A percentile compares a stretch with the other conserved stretches of the same genome.
Conservation (phyloP, 2,888 invertebrate species). For the Acanthoscelides obtectus region DNA sequence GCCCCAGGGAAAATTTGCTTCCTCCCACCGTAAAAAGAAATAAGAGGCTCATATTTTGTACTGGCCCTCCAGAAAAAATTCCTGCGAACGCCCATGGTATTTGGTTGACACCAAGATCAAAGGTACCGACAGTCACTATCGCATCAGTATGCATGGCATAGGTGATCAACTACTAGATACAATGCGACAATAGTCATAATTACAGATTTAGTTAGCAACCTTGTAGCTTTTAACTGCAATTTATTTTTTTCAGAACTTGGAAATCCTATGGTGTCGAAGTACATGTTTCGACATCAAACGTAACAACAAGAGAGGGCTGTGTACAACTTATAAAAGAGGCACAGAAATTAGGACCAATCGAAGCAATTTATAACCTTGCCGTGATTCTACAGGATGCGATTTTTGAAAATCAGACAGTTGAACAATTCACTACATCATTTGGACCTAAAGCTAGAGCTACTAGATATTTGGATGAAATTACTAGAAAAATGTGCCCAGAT, state of each 20-base stretch:
- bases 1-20: too few species aligned
- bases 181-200: slow-evolving; percentile 21
- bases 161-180: too few species aligned
- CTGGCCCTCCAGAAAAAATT: too few species aligned
- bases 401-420: slow-evolving; percentile 70
- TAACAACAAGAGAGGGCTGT: slow-evolving; percentile 67
- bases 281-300: slow-evolving; percentile 65
- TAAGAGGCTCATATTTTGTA: too few species aligned
- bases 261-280: slow-evolving; percentile 64
- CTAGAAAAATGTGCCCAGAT: slow-evolving; percentile 30
- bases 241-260: slow-evolving; percentile 57
- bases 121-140: too few species aligned
- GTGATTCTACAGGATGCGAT: slow-evolving; percentile 72
- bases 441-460: slow-evolving; percentile 82
- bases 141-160: too few species aligned
- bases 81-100: too few species aligned
- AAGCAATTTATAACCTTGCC: slow-evolving; percentile 87
- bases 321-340: slow-evolving; percentile 63
- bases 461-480: slow-evolving; percentile 62
- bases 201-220: background rate
- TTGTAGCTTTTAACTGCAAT: too few species aligned
- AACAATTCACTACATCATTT: slow-evolving; percentile 63
- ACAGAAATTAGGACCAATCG: slow-evolving; percentile 62
- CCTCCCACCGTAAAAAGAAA: too few species aligned
- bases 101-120: too few species aligned